Evolutionary conservation across 2,113 vertebrate species (phyloP), one percentile per base, ranked within the genome.

Genomic region (Cacatua alba): DNA sequence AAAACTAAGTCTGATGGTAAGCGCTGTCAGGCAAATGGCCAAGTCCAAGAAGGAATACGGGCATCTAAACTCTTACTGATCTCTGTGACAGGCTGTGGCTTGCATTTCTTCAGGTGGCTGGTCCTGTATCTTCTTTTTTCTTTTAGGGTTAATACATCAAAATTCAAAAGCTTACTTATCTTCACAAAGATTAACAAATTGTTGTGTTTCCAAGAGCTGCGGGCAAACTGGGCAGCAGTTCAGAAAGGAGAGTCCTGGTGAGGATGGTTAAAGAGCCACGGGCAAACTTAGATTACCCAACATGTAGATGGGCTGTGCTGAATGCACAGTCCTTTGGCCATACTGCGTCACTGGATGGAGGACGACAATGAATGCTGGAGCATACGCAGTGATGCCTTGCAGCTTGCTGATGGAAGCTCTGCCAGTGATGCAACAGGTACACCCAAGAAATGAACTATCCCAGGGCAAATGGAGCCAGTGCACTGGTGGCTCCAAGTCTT

Each of bases 1-100:
- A 96, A 94, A 95, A 48, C 62, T 41, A n/a, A 81, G 81, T 62
- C 86, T 86, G 89, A 75, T 62, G 64, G 37, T 81, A 77, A 93
- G 86, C 2, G 4, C 80, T 94, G 72, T 92, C 55, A 69, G 88
- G 85, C 85, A 95, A 93, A 94, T 86, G 80, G 88, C 79, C 86
- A 93, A 82, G 69, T 75, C 72, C 64, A 48, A 82, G 64, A 70
- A 78, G 69, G 48, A 86, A 49, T 23, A 35, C 15, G 62, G 75
- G 11, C 63, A 86, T 35, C 57, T 87, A 68, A 91, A 49, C 19
- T 37, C 51, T 77, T 77, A 33, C 55, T 82, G 80, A 80, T 88
- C 63, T 77, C 76, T 1, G 0, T 90, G 63, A 43, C 51, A 88
- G 80, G 43, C 49, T 70, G n/a, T 37, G 76, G n/a, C 64, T 91